A percentile compares a stretch with the other conserved stretches of the same genome.
Conservation (phyloP, 2,113 vertebrate species). For the Ploceus nigricollis region DNA sequence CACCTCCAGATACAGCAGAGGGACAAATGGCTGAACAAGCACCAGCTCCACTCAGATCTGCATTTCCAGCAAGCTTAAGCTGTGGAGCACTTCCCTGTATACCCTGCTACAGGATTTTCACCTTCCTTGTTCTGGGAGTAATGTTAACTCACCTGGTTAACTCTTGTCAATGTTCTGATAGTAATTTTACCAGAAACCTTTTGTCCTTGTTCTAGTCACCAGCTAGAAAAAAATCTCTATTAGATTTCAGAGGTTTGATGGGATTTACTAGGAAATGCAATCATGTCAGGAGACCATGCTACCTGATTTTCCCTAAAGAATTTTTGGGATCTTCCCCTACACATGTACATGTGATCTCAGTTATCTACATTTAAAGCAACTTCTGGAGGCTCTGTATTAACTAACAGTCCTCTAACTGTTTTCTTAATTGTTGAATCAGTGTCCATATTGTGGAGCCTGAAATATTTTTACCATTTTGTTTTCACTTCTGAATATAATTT, state of each 20-base stretch:
- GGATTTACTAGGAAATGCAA: background rate
- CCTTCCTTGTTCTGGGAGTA: background rate
- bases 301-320: background rate
- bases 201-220: background rate
- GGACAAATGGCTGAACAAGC: background rate
- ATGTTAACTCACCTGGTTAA: background rate
- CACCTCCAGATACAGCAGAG: background rate
- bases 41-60: background rate
- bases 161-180: background rate
- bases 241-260: background rate
- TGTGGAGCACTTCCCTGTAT: background rate
- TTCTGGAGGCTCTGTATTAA: conserved; percentile 14
- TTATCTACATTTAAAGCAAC: conserved; percentile 19
- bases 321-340: background rate
- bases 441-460: conserved; percentile 48
- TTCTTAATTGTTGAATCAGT: conserved; percentile 44
- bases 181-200: background rate
- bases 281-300: background rate
- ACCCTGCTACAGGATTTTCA: background rate
- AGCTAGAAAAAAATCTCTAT: background rate
- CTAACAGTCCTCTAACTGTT: conserved; percentile 19
- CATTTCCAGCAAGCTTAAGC: background rate
- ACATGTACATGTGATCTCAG: background rate
- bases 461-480: conserved; percentile 64
- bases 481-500: conserved; percentile 36